These are phyloP conservation scores for Scaptomyza graminum DNA, from an alignment of 1,140 invertebrate species.

Conservation along the genomic window DNA sequence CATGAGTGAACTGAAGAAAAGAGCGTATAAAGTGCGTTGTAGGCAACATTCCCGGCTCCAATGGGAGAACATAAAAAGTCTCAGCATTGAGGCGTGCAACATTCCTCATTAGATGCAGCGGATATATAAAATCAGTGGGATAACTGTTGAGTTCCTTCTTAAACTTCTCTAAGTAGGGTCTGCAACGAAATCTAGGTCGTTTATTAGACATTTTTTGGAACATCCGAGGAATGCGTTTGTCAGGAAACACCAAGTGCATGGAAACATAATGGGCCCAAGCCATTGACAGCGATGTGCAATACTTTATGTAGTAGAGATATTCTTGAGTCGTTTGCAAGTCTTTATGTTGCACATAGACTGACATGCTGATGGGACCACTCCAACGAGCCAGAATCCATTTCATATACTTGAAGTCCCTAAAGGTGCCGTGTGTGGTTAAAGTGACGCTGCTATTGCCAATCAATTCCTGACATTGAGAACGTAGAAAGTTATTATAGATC, in stretches of 20 bases:
- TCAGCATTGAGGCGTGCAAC: constrained; percentile 43
- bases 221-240: constrained; percentile 8
- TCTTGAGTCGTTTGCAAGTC: constrained; percentile 19
- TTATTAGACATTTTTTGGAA: neutral
- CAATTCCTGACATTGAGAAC: neutral
- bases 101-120: constrained; percentile 33
- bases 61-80: constrained; percentile 35
- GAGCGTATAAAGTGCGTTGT: neutral
- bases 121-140: constrained; percentile 9
- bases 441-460: constrained; percentile 29
- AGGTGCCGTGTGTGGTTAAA: constrained; percentile 37
- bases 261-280: constrained; percentile 35
- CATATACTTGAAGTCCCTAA: constrained; percentile 23
- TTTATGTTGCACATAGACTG: constrained; percentile 24
- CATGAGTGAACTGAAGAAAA: constrained; percentile 22
- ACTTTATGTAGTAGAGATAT: constrained; percentile 25
- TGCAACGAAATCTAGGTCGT: neutral
- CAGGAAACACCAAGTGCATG: constrained; percentile 38
- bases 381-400: constrained; percentile 34
- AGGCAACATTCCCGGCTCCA: constrained; percentile 37
- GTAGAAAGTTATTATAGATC: constrained; percentile 42
- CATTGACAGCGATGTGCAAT: constrained; percentile 2
- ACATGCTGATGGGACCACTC: constrained; percentile 45
- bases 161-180: neutral
- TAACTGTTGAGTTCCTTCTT: neutral